Base-by-base conservation (phyloP, 1,140 invertebrate species). In the Notospermus geniculatus region DNA sequence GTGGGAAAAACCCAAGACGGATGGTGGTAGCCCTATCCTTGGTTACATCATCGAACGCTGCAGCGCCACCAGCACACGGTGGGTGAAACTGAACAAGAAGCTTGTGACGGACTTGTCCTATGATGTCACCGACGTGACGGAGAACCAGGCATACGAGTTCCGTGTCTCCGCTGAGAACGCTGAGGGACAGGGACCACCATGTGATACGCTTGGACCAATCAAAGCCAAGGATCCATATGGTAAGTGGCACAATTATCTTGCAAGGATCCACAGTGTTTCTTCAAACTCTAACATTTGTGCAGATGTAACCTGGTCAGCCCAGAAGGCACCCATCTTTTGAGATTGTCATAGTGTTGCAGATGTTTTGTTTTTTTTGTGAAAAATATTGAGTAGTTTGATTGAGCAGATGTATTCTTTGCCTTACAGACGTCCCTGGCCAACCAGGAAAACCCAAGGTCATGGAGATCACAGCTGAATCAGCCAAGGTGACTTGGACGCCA, bases 391-490 rank as follows among this genome's bases (percentile, higher is more conserved):
- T n/a, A n/a, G n/a, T n/a, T n/a, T n/a, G n/a, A n/a, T n/a, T n/a
- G n/a, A n/a, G n/a, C n/a, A n/a, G n/a, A n/a, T n/a, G n/a, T 15
- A 7, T 36, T 36, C 32, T n/a, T 19, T 19, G 22, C 27, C 11
- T 56, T 30, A 5, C 4, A 56, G 25, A 50, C 23, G 32, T 45
- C 23, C 41, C 95, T 66, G 94, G 97, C 80, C 86, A 92, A 74
- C 93, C 97, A 57, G 85, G 86, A 64, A 89, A 91, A 74, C 96
- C 95, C 54, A 88, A 91, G 91, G 89, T 91, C 0, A 90, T 88
- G 28, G 94, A 98, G 72, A 91, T 98, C 60, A 96, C 93, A n/a
- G 92, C 93, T 1, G 93, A 97, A 76, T 94, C 92, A 2, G 97
- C 93, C 74, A 90, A 91, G 0, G 80, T 98, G 46, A 87, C 89